Conservation (phyloP, 2,113 vertebrate genomes). For the Garra rufa region DNA sequence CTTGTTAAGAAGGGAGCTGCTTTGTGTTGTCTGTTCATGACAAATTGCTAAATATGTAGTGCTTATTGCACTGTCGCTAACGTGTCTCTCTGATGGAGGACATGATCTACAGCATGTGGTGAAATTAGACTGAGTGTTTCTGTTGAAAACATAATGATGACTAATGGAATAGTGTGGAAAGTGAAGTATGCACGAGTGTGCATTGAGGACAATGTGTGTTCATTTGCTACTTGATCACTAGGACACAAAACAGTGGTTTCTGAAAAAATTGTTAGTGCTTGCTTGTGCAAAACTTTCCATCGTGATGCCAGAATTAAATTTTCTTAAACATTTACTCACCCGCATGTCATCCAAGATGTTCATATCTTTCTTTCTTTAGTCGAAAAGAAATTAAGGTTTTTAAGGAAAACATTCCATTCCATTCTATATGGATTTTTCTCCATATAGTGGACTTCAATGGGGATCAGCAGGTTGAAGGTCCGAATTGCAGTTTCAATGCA, state of each 20-base stretch:
- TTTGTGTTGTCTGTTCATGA: conserved; percentile 40
- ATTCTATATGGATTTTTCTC: too few relatives aligned
- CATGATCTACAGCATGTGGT: conserved; percentile 16
- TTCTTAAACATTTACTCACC: too few relatives aligned
- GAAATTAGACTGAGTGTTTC: conserved; percentile 20
- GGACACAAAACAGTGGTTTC: background rate
- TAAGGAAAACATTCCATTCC: too few relatives aligned
- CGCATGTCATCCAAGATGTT: too few relatives aligned
- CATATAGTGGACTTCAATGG: too few relatives aligned
- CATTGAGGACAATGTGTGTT: background rate
- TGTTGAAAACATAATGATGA: conserved; percentile 23
- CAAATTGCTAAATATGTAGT: conserved; percentile 32
- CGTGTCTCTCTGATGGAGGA: conserved; percentile 28
- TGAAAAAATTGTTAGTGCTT: background rate
- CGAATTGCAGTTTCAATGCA: too few relatives aligned
- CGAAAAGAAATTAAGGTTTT: too few relatives aligned
- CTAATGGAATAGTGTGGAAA: background rate
- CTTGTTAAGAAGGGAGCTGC: conserved; percentile 46
- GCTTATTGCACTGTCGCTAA: conserved; percentile 32
- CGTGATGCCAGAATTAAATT: too few relatives aligned
- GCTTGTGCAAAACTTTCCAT: background rate
- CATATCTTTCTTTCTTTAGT: too few relatives aligned
- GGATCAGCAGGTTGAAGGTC: too few relatives aligned
- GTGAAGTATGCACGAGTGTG: background rate
- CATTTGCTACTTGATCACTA: background rate